Evolutionary conservation across 2,888 invertebrate genomes (phyloP).

Genomic region (Papilio elwesi): DNA sequence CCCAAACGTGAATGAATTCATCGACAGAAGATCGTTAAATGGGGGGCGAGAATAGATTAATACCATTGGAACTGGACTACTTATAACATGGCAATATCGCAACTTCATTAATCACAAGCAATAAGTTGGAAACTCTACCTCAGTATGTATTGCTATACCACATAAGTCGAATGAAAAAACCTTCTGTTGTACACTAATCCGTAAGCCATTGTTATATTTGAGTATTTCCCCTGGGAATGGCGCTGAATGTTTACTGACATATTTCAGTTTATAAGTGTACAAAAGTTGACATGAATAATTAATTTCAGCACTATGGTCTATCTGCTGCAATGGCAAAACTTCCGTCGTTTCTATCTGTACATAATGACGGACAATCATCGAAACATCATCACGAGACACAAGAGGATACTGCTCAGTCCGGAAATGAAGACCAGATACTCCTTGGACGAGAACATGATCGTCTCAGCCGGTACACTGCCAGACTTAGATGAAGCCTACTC

Average conservation of each 20-base stretch:
- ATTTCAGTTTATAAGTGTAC: too few species aligned
- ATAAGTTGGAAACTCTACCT: too few species aligned
- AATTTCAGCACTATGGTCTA: conserved; percentile 90
- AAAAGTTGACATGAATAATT: not conserved
- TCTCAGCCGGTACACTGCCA: conserved; percentile 93
- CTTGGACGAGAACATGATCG: conserved; percentile 91
- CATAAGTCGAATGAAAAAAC: too few species aligned
- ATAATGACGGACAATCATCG: conserved; percentile 97
- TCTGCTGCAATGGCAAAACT: conserved; percentile 94
- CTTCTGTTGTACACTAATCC: too few species aligned
- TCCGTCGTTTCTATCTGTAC: conserved; percentile 94
- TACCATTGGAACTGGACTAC: not conserved
- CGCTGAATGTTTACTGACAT: too few species aligned
- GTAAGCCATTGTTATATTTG: too few species aligned
- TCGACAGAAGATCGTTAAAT: not conserved
- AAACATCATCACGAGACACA: conserved; percentile 93
- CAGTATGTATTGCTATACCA: too few species aligned
- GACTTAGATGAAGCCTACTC: conserved; percentile 96
- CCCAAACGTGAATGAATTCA: not conserved
- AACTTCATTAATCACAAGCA: too few species aligned
- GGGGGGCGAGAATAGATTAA: too few species aligned
- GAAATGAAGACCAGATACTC: conserved; percentile 88
- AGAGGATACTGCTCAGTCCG: conserved; percentile 88
- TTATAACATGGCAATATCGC: too few species aligned
- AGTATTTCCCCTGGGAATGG: too few species aligned